phyloP scores from a whole-genome alignment of 2,888 invertebrate species.

The Lutraria lutraria region DNA sequence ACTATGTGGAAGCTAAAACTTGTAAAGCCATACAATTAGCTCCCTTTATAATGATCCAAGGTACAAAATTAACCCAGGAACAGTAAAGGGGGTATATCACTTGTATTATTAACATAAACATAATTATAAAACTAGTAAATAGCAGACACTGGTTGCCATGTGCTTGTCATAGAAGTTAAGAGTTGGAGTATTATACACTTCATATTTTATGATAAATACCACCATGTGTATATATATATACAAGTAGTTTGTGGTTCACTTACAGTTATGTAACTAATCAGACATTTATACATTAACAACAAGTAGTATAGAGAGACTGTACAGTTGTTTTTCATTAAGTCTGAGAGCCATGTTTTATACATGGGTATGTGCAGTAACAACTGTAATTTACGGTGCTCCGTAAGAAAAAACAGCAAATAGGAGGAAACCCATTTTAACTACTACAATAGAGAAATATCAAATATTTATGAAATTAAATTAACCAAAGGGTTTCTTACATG shows the following conservation, averaged over 20 bases:
- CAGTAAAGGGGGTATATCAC: too few species aligned
- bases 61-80: too few species aligned
- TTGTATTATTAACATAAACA: too few species aligned
- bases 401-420: background rate
- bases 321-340: constrained; percentile 17
- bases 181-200: background rate
- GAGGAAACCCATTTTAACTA: too few species aligned
- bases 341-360: background rate
- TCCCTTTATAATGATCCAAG: too few species aligned
- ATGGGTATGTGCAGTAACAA: background rate
- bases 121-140: too few species aligned
- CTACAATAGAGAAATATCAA: too few species aligned
- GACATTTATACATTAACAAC: constrained; percentile 2
- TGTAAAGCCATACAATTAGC: too few species aligned
- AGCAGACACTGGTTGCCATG: background rate
- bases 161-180: background rate
- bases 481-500: too few species aligned
- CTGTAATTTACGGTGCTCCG: background rate
- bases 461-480: too few species aligned
- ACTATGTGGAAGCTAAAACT: too few species aligned
- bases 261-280: background rate
- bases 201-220: background rate
- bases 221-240: background rate
- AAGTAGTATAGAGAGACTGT: background rate
- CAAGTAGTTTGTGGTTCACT: background rate